Evolutionary conservation across 2,888 invertebrate species (phyloP).

Genomic region (Acleris sparsana): DNA sequence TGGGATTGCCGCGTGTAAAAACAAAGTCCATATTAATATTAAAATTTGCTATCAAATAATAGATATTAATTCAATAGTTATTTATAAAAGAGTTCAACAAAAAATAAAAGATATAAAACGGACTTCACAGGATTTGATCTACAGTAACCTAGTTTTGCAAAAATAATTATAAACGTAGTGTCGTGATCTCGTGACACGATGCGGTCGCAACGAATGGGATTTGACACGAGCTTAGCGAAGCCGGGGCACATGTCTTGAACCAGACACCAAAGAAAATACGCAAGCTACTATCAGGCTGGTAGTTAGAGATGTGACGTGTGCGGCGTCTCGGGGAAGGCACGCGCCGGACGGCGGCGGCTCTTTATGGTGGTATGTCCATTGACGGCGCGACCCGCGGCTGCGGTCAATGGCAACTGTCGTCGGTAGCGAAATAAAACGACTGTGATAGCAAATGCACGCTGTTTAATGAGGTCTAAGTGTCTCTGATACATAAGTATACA

Average conservation of each 20-base stretch:
- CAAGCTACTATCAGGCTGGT: neutral
- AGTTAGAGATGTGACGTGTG: neutral
- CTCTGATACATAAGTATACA: constrained; percentile 66
- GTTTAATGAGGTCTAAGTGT: constrained; percentile 78
- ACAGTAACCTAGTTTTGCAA: constrained; percentile 47
- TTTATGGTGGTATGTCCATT: constrained; percentile 78
- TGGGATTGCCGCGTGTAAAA: constrained; percentile 23
- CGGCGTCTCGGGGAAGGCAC: constrained; percentile 14
- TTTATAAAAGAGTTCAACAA: constrained; percentile 49
- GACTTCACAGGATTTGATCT: constrained; percentile 60
- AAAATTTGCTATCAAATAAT: constrained; percentile 52
- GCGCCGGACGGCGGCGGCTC: constrained; percentile 50
- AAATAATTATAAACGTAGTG: constrained; percentile 23
- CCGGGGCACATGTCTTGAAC: neutral
- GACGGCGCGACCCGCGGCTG: constrained; percentile 38
- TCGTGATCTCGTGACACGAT: constrained; percentile 9
- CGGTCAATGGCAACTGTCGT: constrained; percentile 52
- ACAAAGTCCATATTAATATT: constrained; percentile 41
- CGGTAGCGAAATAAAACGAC: constrained; percentile 73
- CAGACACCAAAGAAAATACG: neutral
- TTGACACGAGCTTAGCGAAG: neutral
- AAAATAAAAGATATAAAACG: constrained; percentile 54
- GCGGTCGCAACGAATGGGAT: constrained; percentile 6
- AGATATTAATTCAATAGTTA: constrained; percentile 43
- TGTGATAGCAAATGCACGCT: constrained; percentile 68